Evolutionary conservation across 1,140 invertebrate species (phyloP).

Genomic region (Ceratina japonica): DNA sequence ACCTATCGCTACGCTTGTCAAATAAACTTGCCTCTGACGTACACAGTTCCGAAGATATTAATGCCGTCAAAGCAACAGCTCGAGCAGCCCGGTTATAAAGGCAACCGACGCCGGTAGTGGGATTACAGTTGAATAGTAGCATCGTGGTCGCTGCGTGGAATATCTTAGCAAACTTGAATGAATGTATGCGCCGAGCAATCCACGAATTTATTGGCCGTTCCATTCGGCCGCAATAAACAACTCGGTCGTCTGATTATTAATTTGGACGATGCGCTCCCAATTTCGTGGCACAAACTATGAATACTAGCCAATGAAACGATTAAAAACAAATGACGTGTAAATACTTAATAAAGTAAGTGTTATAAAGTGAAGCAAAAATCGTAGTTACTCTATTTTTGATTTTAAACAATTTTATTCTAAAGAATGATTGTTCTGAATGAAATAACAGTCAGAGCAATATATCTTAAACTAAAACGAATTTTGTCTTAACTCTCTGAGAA

Average conservation of each 20-base stretch:
- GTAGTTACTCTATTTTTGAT: too few relatives aligned
- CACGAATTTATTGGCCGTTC: conserved; percentile 30
- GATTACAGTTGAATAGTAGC: conserved; percentile 13
- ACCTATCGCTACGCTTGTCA: background rate
- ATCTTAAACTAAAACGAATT: too few relatives aligned
- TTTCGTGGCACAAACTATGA: background rate
- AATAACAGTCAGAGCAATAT: too few relatives aligned
- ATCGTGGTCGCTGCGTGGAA: background rate
- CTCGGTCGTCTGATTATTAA: conserved; percentile 8
- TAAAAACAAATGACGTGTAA: too few relatives aligned
- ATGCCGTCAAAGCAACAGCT: background rate
- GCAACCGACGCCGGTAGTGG: background rate
- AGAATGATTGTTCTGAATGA: too few relatives aligned
- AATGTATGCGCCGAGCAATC: background rate
- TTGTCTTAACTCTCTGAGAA: too few relatives aligned
- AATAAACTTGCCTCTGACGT: background rate
- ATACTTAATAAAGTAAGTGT: too few relatives aligned
- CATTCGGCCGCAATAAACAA: conserved; percentile 14
- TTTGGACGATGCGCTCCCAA: background rate
- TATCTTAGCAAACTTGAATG: conserved; percentile 18
- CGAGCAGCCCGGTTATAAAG: background rate
- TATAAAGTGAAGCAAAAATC: too few relatives aligned
- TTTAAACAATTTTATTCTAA: too few relatives aligned
- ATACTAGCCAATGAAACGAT: too few relatives aligned
- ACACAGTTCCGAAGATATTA: conserved; percentile 15